Conservation (phyloP, 2,888 invertebrate species). For the Xiphydria camelus region DNA sequence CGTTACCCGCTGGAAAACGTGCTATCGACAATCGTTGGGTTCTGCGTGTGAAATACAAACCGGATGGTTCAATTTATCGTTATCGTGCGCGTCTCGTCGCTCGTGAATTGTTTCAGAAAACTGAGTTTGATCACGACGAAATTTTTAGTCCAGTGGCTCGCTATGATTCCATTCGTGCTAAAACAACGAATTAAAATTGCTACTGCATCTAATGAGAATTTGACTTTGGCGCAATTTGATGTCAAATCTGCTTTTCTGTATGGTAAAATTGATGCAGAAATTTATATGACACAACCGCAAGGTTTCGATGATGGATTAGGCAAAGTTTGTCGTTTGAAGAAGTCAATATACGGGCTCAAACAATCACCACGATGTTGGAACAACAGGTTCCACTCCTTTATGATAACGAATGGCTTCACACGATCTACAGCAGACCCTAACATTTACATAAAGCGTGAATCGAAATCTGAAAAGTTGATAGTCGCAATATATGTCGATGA, state of each 20-base stretch:
- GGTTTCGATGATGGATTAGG: slow-evolving; percentile 29
- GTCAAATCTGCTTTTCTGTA: slow-evolving; percentile 21
- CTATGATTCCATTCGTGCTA: no score
- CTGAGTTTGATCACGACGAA: slow-evolving; percentile 24
- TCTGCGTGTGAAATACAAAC: slow-evolving; percentile 22
- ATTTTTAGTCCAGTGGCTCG: slow-evolving; percentile 27
- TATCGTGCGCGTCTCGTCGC: slow-evolving; percentile 21
- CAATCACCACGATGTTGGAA: slow-evolving; percentile 32
- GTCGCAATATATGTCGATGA: slow-evolving; percentile 30
- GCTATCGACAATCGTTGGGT: slow-evolving; percentile 26
- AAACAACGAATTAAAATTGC: slow-evolving; percentile 19
- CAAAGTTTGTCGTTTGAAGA: slow-evolving; percentile 30
- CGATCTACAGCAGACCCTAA: slow-evolving; percentile 26
- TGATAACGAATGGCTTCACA: slow-evolving; percentile 21
- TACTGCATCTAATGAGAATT: slow-evolving; percentile 21
- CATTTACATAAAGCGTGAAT: slow-evolving; percentile 20
- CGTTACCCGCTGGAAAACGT: slow-evolving; percentile 16
- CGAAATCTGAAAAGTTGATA: slow-evolving; percentile 15
- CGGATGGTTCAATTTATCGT: slow-evolving; percentile 23
- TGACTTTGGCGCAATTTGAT: slow-evolving; percentile 23
- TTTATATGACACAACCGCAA: slow-evolving; percentile 37
- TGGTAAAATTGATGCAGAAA: slow-evolving; percentile 20
- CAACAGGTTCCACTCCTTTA: slow-evolving; percentile 19
- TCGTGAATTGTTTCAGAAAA: slow-evolving; percentile 18
- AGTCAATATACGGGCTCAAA: slow-evolving; percentile 35